Conservation (phyloP, 2,888 invertebrate genomes). For the Tipula vernalis region DNA sequence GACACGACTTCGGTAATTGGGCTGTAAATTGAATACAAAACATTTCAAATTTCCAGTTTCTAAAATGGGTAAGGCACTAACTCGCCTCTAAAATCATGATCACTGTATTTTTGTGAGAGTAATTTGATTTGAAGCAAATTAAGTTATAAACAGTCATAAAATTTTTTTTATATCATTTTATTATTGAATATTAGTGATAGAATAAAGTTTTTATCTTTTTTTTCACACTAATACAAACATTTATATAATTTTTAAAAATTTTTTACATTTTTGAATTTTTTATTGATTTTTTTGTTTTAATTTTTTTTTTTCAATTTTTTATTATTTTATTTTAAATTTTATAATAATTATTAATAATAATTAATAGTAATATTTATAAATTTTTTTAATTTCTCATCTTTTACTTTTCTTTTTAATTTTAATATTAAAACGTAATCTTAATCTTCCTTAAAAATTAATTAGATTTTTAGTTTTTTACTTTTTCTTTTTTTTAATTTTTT, state of each 20-base stretch:
- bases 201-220: slow-evolving; percentile 4
- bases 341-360: background rate
- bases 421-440: slow-evolving; percentile 7
- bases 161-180: slow-evolving; percentile 6
- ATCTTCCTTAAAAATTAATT: background rate
- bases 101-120: no score
- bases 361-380: slow-evolving; percentile 7
- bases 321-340: background rate
- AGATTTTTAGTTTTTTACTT: background rate
- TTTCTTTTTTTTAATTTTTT: background rate
- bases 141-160: background rate
- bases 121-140: no score
- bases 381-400: background rate
- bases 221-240: slow-evolving; percentile 10
- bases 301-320: background rate
- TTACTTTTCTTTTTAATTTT: background rate
- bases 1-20: no score
- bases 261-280: slow-evolving; percentile 5
- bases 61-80: no score
- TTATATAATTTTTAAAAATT: slow-evolving; percentile 7
- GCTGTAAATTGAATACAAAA: no score
- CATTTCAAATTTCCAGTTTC: no score
- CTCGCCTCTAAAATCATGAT: no score
- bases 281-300: background rate
- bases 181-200: slow-evolving; percentile 10